Conservation (phyloP, 1,140 invertebrate genomes). For the Doryteuthis pealeii region DNA sequence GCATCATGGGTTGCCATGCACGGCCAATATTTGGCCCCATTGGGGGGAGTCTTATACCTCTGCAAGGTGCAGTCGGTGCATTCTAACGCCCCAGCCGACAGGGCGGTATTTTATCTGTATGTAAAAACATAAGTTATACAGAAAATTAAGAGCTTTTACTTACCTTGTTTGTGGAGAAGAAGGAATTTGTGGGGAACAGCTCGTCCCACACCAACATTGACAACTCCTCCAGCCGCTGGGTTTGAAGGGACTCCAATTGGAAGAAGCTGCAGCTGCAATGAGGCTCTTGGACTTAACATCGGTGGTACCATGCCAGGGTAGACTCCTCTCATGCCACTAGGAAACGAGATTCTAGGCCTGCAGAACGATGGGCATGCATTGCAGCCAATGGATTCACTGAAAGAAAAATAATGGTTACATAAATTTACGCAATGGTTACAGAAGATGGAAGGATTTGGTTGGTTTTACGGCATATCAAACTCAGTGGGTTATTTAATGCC, state of each 20-base stretch:
- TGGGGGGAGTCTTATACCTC: too few species aligned
- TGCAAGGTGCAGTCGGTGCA: too few species aligned
- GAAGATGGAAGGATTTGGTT: too few species aligned
- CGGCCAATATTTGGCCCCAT: too few species aligned
- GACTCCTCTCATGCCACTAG: conserved; percentile 39
- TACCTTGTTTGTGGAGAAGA: conserved; percentile 17
- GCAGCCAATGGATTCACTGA: conserved; percentile 34
- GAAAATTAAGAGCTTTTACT: too few species aligned
- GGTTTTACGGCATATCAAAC: too few species aligned
- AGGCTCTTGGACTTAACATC: conserved; percentile 16
- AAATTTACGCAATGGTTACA: conserved; percentile 15
- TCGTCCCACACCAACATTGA: conserved; percentile 19
- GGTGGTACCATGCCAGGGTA: conserved; percentile 26
- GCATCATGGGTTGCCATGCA: too few species aligned
- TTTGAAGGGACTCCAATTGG: conserved; percentile 3
- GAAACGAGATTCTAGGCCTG: conserved; percentile 38
- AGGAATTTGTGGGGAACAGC: conserved; percentile 27
- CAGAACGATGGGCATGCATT: conserved; percentile 26
- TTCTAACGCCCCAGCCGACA: too few species aligned
- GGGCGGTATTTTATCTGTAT: too few species aligned
- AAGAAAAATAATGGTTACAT: conserved; percentile 14
- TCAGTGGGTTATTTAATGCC: too few species aligned
- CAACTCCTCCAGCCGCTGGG: conserved; percentile 13
- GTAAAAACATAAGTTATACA: too few species aligned
- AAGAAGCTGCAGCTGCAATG: neutral